Evolutionary conservation across 2,888 invertebrate species (phyloP), one percentile per base, ranked within the genome.

Genomic region (Cataglyphis albicans): DNA sequence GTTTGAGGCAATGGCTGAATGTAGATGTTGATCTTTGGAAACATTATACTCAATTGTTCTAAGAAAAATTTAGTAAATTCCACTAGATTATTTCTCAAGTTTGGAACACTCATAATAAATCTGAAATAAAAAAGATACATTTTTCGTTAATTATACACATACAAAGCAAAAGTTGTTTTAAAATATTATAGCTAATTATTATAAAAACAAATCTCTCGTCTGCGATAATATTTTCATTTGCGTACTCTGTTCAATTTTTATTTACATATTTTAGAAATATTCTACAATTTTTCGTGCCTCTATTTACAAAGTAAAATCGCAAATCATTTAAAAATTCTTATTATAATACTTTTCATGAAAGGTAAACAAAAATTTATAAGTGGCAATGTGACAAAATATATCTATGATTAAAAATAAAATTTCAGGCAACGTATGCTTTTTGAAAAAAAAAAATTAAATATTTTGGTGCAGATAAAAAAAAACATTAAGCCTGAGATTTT

Each of bases 91-190:
- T 96, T 96, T 90, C 96, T 96, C 94, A 97, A 95, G 92, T 96
- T 96, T 0, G 98, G 98, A 3, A 97, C 96, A 93, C 96, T 96
- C 86, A 96, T 44, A 92, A 97, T 95, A 88, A 97, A 96, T 93
- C 97, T 98, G 95, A 38, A 94, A 80, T 61, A 25, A 44, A 25
- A 78, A 38, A 35, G 0, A 67, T 21, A 64, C 38, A 18, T 52
- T 52, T 52, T 65, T 21, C 38, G 55, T 75, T 82, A 75, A 74
- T 75, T 72, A 52, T 52, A n/a, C 12, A 15, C 52, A 18, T 18
- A 61, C 81, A 38, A 70, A 74, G 44, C 9, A 35, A 65, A 67
- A 48, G 6, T 63, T 75, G 0, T 81, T 44, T 38, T 48, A 48
- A 10, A 38, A 81, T 65, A 52, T 65, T 38, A 44, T 41, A 25